phyloP scores from a whole-genome alignment of 1,140 invertebrate species.

The Penaeus japonicus region DNA sequence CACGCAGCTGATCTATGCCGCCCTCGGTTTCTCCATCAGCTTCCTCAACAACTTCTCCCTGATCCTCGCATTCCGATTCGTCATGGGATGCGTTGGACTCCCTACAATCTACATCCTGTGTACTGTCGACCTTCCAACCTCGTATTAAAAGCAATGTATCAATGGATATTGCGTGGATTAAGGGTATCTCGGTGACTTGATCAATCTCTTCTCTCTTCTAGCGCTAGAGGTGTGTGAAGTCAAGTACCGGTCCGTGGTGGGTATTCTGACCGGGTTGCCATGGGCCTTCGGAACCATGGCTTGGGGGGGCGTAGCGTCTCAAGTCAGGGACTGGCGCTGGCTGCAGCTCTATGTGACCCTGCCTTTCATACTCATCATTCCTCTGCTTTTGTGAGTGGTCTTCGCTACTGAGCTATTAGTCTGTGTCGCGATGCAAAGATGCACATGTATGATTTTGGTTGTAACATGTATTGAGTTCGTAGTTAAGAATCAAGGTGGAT shows the following conservation, averaged over 20 bases:
- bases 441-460: no score
- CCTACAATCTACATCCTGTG: neutral
- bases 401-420: neutral
- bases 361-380: neutral
- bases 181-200: no score
- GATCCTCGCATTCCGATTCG: neutral
- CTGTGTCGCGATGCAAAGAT: no score
- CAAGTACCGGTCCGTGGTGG: slow-evolving; percentile 30
- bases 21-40: neutral
- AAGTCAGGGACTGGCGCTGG: slow-evolving; percentile 17
- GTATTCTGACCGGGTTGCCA: slow-evolving; percentile 12
- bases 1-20: neutral
- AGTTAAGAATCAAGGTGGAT: no score
- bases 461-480: no score
- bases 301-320: slow-evolving; percentile 13
- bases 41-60: neutral
- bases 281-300: slow-evolving; percentile 20
- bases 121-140: neutral
- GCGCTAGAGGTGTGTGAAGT: slow-evolving; percentile 28
- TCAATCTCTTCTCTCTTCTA: no score
- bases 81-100: neutral
- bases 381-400: neutral
- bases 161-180: no score
- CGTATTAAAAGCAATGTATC: no score
- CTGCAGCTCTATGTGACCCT: slow-evolving; percentile 13